Evolutionary conservation across 2,888 invertebrate species (phyloP).

Genomic region (Fissipunctia ypsillon): DNA sequence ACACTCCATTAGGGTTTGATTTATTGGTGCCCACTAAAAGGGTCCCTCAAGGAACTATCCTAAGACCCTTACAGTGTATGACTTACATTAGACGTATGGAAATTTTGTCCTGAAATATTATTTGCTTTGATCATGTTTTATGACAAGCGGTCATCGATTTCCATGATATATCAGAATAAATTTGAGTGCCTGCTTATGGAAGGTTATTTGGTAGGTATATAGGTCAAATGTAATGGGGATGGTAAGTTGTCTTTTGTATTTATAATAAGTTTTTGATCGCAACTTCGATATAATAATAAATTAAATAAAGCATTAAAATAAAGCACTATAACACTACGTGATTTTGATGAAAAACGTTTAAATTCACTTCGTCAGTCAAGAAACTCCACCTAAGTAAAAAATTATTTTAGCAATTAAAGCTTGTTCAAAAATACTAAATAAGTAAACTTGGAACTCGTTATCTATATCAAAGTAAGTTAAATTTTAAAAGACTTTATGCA

Average conservation of each 20-base stretch:
- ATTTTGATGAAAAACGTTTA: too few species aligned
- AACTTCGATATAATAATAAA: background rate
- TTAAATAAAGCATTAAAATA: background rate
- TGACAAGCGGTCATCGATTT: constrained; percentile 59
- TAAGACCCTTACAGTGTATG: constrained; percentile 83
- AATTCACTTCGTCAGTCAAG: background rate
- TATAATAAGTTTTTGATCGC: background rate
- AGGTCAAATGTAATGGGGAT: background rate
- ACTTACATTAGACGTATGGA: constrained; percentile 87
- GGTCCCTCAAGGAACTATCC: constrained; percentile 85
- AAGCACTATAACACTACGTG: background rate
- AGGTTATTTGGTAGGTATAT: constrained; percentile 1
- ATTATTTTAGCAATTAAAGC: background rate
- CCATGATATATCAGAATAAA: constrained; percentile 38
- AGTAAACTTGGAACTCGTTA: constrained; percentile 9
- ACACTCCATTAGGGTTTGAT: constrained; percentile 88
- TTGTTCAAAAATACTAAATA: background rate
- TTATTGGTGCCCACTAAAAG: constrained; percentile 88
- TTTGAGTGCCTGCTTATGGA: constrained; percentile 22
- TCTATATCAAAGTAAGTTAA: background rate
- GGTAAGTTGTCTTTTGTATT: background rate
- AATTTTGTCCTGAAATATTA: constrained; percentile 82
- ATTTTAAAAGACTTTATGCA: constrained; percentile 12
- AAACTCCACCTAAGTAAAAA: background rate
- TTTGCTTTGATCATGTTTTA: constrained; percentile 80